phyloP scores from a whole-genome alignment of 2,888 invertebrate species.

The Abrostola triplasia region DNA sequence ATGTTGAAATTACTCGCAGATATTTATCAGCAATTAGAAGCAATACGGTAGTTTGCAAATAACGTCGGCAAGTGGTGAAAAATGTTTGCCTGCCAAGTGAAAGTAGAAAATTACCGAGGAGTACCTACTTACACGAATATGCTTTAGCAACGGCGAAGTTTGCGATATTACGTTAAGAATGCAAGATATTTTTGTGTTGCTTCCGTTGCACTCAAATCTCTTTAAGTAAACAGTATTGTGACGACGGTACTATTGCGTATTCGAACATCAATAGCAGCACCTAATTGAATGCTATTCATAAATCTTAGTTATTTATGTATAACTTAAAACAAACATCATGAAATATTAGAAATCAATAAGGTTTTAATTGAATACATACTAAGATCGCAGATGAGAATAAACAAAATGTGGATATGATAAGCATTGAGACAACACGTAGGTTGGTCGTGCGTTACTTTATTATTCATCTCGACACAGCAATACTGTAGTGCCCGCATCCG shows the following conservation, averaged over 20 bases:
- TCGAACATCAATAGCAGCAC: conserved; percentile 7
- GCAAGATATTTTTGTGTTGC: conserved; percentile 61
- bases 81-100: conserved; percentile 62
- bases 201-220: conserved; percentile 61
- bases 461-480: conserved; percentile 55
- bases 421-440: conserved; percentile 66
- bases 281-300: conserved; percentile 9
- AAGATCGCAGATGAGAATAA: conserved; percentile 21
- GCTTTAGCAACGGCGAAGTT: conserved; percentile 35
- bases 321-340: conserved; percentile 23
- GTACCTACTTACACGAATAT: conserved; percentile 24
- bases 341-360: conserved; percentile 24
- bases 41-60: conserved; percentile 44
- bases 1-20: conserved; percentile 26
- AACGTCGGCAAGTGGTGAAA: conserved; percentile 49
- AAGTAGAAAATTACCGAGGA: conserved; percentile 62
- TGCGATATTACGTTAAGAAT: conserved; percentile 58
- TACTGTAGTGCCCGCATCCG: conserved; percentile 60
- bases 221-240: conserved; percentile 33
- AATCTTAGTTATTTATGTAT: conserved; percentile 8
- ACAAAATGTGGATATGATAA: conserved; percentile 60
- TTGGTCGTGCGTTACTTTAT: conserved; percentile 66
- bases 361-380: conserved; percentile 10
- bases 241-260: conserved; percentile 8
- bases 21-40: conserved; percentile 47